Conservation (phyloP, 2,888 invertebrate genomes). For the Campoletis raptor region DNA sequence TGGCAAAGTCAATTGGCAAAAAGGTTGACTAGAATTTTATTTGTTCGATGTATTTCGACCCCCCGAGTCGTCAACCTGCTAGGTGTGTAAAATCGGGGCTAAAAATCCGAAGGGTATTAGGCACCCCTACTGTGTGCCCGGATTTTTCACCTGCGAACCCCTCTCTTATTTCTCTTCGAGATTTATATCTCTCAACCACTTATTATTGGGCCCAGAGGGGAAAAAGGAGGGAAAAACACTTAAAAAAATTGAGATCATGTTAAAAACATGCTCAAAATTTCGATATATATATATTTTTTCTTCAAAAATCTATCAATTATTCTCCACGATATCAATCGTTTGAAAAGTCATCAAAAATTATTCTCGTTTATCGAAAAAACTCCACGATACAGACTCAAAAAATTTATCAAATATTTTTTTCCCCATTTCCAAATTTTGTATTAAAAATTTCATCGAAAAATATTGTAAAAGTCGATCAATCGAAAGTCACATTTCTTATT, state of each 20-base stretch:
- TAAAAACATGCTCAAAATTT: not conserved
- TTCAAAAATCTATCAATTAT: not conserved
- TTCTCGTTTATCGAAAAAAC: not conserved
- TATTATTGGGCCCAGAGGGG: not conserved
- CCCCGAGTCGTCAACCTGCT: conserved; percentile 36
- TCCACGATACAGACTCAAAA: too few relatives aligned
- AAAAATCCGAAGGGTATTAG: conserved; percentile 34
- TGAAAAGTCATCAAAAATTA: not conserved
- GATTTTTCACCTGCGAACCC: conserved; percentile 61
- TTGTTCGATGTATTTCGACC: conserved; percentile 33
- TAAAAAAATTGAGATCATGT: not conserved
- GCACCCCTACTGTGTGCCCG: conserved; percentile 61
- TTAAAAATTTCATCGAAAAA: too few relatives aligned
- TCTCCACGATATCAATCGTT: not conserved
- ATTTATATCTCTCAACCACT: conserved; percentile 47
- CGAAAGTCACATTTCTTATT: too few relatives aligned
- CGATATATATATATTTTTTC: not conserved
- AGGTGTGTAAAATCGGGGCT: not conserved
- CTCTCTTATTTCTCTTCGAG: conserved; percentile 22
- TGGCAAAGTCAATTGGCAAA: conserved; percentile 59
- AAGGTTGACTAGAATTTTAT: not conserved
- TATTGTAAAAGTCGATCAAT: too few relatives aligned
- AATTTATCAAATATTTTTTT: too few relatives aligned
- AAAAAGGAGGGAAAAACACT: not conserved
- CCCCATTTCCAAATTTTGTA: too few relatives aligned